A percentile compares a stretch with the other conserved stretches of the same genome.
Evolutionary conservation across 2,113 vertebrate genomes (phyloP).

Genomic region (Bucco capensis): DNA sequence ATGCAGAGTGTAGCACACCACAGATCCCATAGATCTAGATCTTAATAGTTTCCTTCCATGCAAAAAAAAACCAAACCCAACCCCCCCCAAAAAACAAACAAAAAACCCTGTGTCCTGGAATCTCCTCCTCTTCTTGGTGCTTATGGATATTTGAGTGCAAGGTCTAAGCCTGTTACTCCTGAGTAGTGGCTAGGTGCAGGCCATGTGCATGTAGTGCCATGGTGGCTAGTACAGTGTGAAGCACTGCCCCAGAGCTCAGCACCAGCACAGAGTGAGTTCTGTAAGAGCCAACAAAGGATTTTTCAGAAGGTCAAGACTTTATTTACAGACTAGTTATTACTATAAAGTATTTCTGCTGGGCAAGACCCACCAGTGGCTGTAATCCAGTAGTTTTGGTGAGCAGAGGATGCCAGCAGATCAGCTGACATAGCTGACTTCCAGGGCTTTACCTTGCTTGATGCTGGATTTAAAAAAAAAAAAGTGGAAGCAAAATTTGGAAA

Average conservation of each 20-base stretch:
- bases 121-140: not conserved
- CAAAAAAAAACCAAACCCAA: too few relatives aligned
- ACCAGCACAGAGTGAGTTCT: not conserved
- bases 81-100: not conserved
- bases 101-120: not conserved
- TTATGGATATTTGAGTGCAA: not conserved
- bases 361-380: not conserved
- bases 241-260: not conserved
- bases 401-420: not conserved
- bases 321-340: not conserved
- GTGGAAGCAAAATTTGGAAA: not conserved
- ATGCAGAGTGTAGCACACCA: fast-evolving
- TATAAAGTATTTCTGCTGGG: not conserved
- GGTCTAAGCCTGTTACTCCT: not conserved
- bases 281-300: not conserved
- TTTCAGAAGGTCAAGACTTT: not conserved
- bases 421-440: not conserved
- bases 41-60: not conserved
- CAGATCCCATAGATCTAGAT: not conserved
- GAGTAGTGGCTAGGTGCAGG: not conserved
- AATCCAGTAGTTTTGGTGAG: not conserved
- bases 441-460: not conserved
- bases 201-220: fast-evolving
- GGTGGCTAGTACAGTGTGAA: not conserved
- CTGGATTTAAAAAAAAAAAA: not conserved